Evolutionary conservation across 2,888 invertebrate genomes (phyloP).

Genomic region (Ernsta delagoae): DNA sequence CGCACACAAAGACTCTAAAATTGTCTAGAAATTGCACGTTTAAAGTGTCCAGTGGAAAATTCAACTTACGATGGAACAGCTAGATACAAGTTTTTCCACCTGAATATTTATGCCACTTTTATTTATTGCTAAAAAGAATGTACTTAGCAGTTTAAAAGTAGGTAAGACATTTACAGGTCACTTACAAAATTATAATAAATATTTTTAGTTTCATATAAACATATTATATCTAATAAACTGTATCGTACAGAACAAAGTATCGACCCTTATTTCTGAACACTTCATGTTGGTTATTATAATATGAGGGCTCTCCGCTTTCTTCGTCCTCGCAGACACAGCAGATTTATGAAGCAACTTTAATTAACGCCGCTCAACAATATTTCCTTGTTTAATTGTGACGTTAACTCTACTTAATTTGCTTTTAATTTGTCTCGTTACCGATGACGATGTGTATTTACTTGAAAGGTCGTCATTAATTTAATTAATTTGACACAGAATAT

Average conservation of each 20-base stretch:
- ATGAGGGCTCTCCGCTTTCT: constrained; percentile 26
- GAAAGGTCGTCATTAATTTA: background rate
- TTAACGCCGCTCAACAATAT: constrained; percentile 26
- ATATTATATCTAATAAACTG: too few relatives aligned
- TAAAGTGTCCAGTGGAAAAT: constrained; percentile 8
- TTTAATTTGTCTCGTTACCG: constrained; percentile 4
- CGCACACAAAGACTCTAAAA: background rate
- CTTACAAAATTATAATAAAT: too few relatives aligned
- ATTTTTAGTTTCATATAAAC: too few relatives aligned
- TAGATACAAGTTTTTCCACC: too few relatives aligned
- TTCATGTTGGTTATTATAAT: constrained; percentile 23
- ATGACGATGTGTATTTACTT: background rate
- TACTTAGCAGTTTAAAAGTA: too few relatives aligned
- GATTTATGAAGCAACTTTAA: constrained; percentile 31
- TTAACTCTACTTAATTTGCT: constrained; percentile 15
- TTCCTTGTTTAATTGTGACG: constrained; percentile 24
- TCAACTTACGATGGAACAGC: background rate
- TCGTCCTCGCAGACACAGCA: constrained; percentile 22
- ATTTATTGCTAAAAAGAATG: too few relatives aligned
- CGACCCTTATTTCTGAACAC: constrained; percentile 13
- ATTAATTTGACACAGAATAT: background rate
- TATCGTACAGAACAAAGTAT: background rate
- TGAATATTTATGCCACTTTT: too few relatives aligned
- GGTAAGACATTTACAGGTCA: too few relatives aligned
- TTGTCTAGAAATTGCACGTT: constrained; percentile 15